Percentiles rank a stretch among this genome's conserved stretches.
Conservation (phyloP, 2,797 vertebrate species). For the Eleutherodactylus coqui region DNA sequence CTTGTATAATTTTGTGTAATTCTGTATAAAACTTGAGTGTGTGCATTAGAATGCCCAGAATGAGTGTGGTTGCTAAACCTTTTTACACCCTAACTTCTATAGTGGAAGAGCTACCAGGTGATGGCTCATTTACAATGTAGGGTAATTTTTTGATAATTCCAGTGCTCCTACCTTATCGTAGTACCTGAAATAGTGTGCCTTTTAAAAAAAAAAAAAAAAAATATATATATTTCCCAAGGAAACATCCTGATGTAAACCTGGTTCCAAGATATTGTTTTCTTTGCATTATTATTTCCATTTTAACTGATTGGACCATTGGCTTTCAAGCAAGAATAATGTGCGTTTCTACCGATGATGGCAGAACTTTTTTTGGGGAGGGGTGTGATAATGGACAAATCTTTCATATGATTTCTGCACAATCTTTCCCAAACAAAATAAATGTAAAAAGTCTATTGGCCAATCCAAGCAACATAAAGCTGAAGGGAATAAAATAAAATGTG, state of each 20-base stretch:
- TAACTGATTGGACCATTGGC: not conserved
- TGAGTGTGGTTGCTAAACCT: no score
- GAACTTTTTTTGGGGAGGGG: not conserved
- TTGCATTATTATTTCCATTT: not conserved
- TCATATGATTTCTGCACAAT: conserved; percentile 18
- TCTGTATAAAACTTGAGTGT: no score
- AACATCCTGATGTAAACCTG: no score
- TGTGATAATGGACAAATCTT: conserved; percentile 18
- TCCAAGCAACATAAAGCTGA: conserved; percentile 67
- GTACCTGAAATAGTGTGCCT: not conserved
- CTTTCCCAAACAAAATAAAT: conserved; percentile 63
- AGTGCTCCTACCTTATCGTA: not conserved
- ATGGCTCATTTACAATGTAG: no score
- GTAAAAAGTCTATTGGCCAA: conserved; percentile 67
- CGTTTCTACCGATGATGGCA: not conserved
- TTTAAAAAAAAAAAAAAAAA: no score
- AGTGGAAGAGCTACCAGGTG: no score
- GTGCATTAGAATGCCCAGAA: no score
- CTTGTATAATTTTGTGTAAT: no score
- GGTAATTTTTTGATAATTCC: no score
- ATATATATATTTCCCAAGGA: no score
- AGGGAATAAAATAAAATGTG: conserved; percentile 68
- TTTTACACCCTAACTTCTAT: no score
- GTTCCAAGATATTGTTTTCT: not conserved
- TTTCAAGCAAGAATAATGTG: not conserved